A percentile compares a stretch with the other conserved stretches of the same genome.
Conservation (phyloP, 1,140 invertebrate species). For the Drosophila novamexicana region DNA sequence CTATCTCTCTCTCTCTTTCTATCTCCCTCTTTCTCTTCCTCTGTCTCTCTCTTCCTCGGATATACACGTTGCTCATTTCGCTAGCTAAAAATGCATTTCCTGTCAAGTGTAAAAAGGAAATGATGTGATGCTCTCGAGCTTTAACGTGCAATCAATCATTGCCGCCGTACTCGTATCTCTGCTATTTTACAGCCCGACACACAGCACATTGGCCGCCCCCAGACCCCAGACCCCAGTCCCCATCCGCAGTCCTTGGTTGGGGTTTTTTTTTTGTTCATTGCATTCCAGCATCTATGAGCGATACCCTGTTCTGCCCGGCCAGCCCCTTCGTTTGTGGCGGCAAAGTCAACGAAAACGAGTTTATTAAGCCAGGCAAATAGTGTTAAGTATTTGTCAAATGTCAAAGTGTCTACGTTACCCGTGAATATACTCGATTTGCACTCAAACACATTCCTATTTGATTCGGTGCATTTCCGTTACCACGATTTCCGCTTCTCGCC, state of each 20-base stretch:
- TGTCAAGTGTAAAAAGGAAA: conserved; percentile 81
- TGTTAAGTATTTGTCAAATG: conserved; percentile 82
- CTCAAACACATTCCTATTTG: conserved; percentile 21
- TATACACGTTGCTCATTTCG: conserved; percentile 70
- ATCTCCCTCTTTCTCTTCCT: neutral
- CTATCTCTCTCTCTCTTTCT: conserved; percentile 4
- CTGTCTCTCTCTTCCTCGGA: conserved; percentile 20
- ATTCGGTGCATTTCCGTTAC: conserved; percentile 45
- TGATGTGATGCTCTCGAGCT: conserved; percentile 77
- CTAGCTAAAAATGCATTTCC: conserved; percentile 81
- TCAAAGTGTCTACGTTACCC: conserved; percentile 34
- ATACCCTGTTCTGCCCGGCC: neutral
- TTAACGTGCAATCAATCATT: conserved; percentile 80
- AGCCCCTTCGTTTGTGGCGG: conserved; percentile 37
- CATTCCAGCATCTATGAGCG: neutral
- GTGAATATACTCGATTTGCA: conserved; percentile 18
- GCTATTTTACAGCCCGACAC: conserved; percentile 44
- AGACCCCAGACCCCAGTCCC: too few relatives aligned
- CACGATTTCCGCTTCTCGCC: conserved; percentile 40
- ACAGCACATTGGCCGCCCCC: conserved; percentile 3
- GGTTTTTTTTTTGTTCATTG: conserved; percentile 21
- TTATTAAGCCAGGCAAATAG: conserved; percentile 79
- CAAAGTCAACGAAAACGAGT: conserved; percentile 75
- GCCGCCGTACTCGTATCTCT: conserved; percentile 41
- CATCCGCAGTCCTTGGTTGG: conserved; percentile 6